Evolutionary conservation across 2,797 vertebrate species (phyloP), one percentile per base, ranked within the genome.

Genomic region (Pantherophis vulpinus): DNA sequence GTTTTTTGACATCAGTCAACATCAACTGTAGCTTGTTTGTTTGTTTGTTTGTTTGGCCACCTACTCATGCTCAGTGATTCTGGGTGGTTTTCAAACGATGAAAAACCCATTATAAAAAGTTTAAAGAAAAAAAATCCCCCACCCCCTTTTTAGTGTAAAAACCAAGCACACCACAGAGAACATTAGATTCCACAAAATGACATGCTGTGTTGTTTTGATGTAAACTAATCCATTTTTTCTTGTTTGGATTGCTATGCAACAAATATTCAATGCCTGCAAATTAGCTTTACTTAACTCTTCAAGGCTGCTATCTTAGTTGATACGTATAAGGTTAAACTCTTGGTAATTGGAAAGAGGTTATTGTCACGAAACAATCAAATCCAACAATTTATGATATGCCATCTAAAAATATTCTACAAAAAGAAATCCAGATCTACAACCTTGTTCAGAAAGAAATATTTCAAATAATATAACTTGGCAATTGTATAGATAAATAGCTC

Each of bases 391-490:
- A 91, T 91, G 55, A 29, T 90, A 86, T 32, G 90, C n/a, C 51
- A 25, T n/a, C 58, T 93, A 92, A 12, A 90, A 86, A 29, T 7
- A 23, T 4, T 37, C 92, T 93, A 94, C 90, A 92, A 95, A 92
- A 79, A 20, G n/a, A 18, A 14, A 54, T 95, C 94, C 95, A 96
- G 87, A 18, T 2, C 54, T 3, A 20, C 23, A 8, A 47, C 13
- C 5, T 87, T 66, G 90, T 59, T 86, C 79, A 51, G 51, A 93
- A 94, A 89, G 90, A 12, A 20, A 6, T 87, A 2, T 79, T 89
- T 37, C 55, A n/a, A 47, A 51, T 0, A 0, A 42, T 58, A 4
- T 13, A 89, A 92, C 8, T 29, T 59, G 89, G 89, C 7, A 90
- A 54, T 92, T 91, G 91, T 87, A 37, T 20, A 61, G 79, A 90